Conservation (phyloP, 2,113 vertebrate genomes). For the Formicarius rufipectus region DNA sequence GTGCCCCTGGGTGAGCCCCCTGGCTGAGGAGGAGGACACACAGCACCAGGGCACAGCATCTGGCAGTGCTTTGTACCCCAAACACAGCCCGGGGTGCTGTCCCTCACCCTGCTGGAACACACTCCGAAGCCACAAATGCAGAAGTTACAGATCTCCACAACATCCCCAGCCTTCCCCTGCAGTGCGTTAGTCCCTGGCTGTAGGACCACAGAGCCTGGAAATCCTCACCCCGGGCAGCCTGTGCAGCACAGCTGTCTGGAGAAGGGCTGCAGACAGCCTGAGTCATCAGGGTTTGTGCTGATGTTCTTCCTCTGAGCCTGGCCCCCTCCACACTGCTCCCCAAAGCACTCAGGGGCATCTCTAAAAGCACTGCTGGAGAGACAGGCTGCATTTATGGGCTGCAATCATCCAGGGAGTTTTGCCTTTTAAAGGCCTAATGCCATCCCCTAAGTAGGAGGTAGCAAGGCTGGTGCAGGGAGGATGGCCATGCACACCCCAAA, state of each 20-base stretch:
- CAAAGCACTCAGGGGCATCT: not conserved
- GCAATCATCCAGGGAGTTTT: not conserved
- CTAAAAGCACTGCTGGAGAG: not conserved
- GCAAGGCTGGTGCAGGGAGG: not conserved
- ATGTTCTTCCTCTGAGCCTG: not conserved
- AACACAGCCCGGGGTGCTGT: not conserved
- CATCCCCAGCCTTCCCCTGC: not conserved
- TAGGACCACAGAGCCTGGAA: not conserved
- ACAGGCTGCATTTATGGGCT: not conserved
- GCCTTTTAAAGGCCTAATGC: not conserved
- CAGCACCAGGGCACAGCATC: not conserved
- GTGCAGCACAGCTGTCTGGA: not conserved
- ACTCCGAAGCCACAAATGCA: not conserved
- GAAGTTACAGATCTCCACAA: not conserved
- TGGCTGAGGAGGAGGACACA: not conserved
- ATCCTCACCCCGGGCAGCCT: not conserved
- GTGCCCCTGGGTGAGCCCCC: not conserved
- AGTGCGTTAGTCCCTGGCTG: not conserved
- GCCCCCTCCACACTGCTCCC: not conserved
- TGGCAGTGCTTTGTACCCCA: not conserved
- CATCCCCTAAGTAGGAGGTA: not conserved
- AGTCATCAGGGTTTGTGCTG: rapidly evolving
- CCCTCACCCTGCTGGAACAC: rapidly evolving
- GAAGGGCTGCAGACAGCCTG: not conserved
- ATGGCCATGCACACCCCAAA: not conserved